Evolutionary conservation across 2,113 vertebrate species (phyloP).

Genomic region (Daphoenositta chrysoptera): DNA sequence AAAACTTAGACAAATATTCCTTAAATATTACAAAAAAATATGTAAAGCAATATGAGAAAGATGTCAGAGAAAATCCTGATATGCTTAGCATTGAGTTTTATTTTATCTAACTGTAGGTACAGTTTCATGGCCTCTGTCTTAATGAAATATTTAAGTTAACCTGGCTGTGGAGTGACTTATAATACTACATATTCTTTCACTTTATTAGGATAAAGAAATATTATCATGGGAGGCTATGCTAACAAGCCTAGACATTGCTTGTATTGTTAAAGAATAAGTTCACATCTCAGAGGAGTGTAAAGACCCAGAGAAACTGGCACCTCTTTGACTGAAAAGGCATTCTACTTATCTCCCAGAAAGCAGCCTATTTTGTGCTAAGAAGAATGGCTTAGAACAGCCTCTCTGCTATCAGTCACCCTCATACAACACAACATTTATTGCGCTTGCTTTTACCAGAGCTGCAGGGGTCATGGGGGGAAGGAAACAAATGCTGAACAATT

Average conservation of each 20-base stretch:
- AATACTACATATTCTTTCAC: background rate
- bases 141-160: conserved; percentile 55
- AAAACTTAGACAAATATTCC: background rate
- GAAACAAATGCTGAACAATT: background rate
- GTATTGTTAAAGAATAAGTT: background rate
- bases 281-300: background rate
- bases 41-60: background rate
- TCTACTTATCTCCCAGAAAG: background rate
- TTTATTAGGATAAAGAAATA: conserved; percentile 45
- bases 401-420: background rate
- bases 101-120: background rate
- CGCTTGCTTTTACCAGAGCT: background rate
- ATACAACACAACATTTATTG: background rate
- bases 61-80: conserved; percentile 16
- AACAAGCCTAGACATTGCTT: background rate
- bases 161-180: conserved; percentile 30
- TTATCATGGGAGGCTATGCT: background rate
- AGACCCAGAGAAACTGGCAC: background rate
- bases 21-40: background rate
- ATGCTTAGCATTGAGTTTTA: background rate
- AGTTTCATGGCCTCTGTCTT: conserved; percentile 16
- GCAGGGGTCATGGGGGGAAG: fast-evolving
- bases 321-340: background rate
- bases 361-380: conserved; percentile 1
- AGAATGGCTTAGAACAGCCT: background rate